These are phyloP conservation scores for Trachelus troglodyta DNA, from an alignment of 2,888 invertebrate genomes.

Conservation along the genomic window DNA sequence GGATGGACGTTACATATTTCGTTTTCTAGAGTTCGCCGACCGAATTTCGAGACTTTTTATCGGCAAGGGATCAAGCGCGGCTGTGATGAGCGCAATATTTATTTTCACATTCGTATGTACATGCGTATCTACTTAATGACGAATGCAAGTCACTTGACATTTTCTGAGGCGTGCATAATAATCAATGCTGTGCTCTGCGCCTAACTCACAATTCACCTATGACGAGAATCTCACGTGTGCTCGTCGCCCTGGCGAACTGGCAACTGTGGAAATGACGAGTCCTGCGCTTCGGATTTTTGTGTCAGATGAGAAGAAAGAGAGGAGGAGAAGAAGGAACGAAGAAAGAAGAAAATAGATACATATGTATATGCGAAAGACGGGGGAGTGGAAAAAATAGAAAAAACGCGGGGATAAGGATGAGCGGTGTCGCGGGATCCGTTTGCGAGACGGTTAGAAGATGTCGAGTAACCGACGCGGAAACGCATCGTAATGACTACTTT, in stretches of 20 bases:
- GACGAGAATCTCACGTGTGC: no score
- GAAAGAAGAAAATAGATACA: neutral
- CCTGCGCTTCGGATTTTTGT: constrained; percentile 31
- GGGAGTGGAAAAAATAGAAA: no score
- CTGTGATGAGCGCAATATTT: constrained; percentile 33
- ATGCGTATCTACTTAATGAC: constrained; percentile 21
- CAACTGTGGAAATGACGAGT: no score
- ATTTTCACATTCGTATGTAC: constrained; percentile 29
- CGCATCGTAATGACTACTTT: constrained; percentile 56
- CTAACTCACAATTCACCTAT: constrained; percentile 10
- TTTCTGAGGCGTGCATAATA: constrained; percentile 59
- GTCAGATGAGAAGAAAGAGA: constrained; percentile 37
- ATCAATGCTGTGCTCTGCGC: constrained; percentile 30
- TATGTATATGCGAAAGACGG: no score
- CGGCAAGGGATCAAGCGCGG: constrained; percentile 39
- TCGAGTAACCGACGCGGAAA: constrained; percentile 49
- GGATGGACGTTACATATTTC: no score
- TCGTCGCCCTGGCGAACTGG: neutral
- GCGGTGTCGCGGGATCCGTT: no score
- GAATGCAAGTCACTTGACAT: constrained; percentile 41
- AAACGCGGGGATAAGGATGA: no score
- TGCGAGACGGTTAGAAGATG: constrained; percentile 28
- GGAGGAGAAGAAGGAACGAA: constrained; percentile 14
- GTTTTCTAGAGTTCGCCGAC: no score
- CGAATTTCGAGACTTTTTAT: neutral